Base-by-base conservation (phyloP, 2,113 vertebrate species). In the Aegithalos caudatus region DNA sequence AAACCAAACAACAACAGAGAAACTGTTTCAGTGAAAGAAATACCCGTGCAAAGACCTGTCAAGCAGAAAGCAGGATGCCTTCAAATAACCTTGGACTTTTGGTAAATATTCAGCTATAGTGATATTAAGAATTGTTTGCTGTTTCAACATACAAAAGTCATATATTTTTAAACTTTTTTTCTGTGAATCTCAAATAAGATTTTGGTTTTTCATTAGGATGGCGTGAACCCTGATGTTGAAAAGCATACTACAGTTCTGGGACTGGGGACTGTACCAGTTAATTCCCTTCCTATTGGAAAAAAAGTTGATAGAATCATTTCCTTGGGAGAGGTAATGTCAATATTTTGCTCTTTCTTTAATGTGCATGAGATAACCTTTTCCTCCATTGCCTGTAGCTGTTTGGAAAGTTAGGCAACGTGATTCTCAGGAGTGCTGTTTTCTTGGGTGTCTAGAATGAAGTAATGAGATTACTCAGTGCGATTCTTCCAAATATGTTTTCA, bases 281-380 rank as follows among this genome's bases (percentile, higher is more conserved):
- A 97, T 62, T 97, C 97, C 15, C 95, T 98, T 94, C 97, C 98
- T 93, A 5, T 95, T 29, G 97, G 96, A 95, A 94, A 92, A 85
- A 90, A 97, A 57, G 70, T 97, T 38, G 94, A 94, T 33, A 69
- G 22, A 44, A 28, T 7, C 0, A 3, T 98, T 83, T 77, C 92
- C 60, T 70, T 98, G 64, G 97, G 94, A 89, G 81, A 98, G 98
- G 98, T 98, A 97, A 96, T 11, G 40, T 54, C 31, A 84, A 19
- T 20, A 35, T 79, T 86, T 88, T 82, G 12, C 6, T 18, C n/a
- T 51, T 74, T 40, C 76, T 91, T 60, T 92, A 72, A 40, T 2
- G 10, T 73, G 12, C 24, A 17, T 81, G 53, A 23, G n/a, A 25
- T 69, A 79, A 84, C n/a, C 37, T 57, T 78, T 72, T 5, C 29